Percentiles rank a stretch among this genome's conserved stretches.
Evolutionary conservation across 2,113 vertebrate genomes (phyloP).

Genomic region (Aphelocoma coerulescens): DNA sequence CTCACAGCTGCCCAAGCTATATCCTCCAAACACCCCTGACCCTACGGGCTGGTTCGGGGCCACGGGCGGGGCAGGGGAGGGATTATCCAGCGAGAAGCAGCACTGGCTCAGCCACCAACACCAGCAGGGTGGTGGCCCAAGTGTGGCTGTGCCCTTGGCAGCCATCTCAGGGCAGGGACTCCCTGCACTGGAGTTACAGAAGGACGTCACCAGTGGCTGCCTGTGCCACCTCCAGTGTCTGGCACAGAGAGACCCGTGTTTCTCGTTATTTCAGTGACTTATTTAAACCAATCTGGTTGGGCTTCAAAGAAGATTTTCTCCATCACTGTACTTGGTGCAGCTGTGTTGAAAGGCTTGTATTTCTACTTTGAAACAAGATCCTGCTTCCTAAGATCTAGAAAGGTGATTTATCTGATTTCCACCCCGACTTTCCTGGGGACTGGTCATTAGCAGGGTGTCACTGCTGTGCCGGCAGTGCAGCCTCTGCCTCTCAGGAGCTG

Average conservation of each 20-base stretch:
- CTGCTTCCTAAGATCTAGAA: background rate
- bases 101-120: fast-evolving
- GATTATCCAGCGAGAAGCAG: fast-evolving
- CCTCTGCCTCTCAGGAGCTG: background rate
- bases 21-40: fast-evolving
- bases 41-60: background rate
- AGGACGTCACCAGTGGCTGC: fast-evolving
- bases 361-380: background rate
- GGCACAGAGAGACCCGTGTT: background rate
- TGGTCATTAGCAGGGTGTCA: fast-evolving
- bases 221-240: fast-evolving
- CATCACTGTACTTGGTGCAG: fast-evolving
- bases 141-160: fast-evolving
- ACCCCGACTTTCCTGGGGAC: fast-evolving
- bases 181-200: fast-evolving
- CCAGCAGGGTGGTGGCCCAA: fast-evolving
- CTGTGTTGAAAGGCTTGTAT: background rate
- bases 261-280: background rate
- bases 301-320: background rate
- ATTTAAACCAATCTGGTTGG: background rate
- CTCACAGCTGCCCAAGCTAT: fast-evolving
- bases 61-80: background rate
- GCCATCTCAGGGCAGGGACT: fast-evolving
- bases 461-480: background rate
- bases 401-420: background rate